Base-by-base conservation (phyloP, 2,888 invertebrate species). In the Diloba caeruleocephala region DNA sequence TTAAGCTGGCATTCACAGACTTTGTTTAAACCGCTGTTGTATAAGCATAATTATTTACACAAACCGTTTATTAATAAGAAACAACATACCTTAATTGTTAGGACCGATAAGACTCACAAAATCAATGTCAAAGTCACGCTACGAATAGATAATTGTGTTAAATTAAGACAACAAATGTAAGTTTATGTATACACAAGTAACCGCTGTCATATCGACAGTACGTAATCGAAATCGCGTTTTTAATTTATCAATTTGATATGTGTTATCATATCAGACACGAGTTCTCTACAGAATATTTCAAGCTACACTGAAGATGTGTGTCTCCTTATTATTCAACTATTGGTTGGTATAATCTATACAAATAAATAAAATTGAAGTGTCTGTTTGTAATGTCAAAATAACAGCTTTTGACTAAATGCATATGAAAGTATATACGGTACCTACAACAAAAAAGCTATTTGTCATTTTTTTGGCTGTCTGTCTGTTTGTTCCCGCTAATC, bases 291-390 rank as follows among this genome's bases (percentile, higher is more conserved):
- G 53, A 51, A 64, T 58, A 61, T 50, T 59, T 37, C 37, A 53
- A 51, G 55, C 59, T 43, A 66, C 38, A 71, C 73, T 71, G 71
- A 59, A 55, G 61, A 32, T 36, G 32, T 64, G 33, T 26, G 21
- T 38, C 17, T 12, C 51, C 42, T 33, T 29, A 54, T 31, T 42
- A 52, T 41, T 37, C 39, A 65, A 10, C 26, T 42, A 50, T n/a
- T n/a, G n/a, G n/a, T n/a, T n/a, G n/a, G n/a, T n/a, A n/a, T n/a
- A n/a, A n/a, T n/a, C n/a, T n/a, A n/a, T n/a, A n/a, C n/a, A n/a
- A n/a, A n/a, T n/a, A n/a, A n/a, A n/a, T n/a, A n/a, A n/a, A n/a
- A n/a, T n/a, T n/a, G n/a, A n/a, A n/a, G n/a, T n/a, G n/a, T n/a
- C n/a, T n/a, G n/a, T 21, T 7, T 21, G 7, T 21, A 3, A 21